phyloP scores from a whole-genome alignment of 2,888 invertebrate species.

The Troglohyphantes excavatus region DNA sequence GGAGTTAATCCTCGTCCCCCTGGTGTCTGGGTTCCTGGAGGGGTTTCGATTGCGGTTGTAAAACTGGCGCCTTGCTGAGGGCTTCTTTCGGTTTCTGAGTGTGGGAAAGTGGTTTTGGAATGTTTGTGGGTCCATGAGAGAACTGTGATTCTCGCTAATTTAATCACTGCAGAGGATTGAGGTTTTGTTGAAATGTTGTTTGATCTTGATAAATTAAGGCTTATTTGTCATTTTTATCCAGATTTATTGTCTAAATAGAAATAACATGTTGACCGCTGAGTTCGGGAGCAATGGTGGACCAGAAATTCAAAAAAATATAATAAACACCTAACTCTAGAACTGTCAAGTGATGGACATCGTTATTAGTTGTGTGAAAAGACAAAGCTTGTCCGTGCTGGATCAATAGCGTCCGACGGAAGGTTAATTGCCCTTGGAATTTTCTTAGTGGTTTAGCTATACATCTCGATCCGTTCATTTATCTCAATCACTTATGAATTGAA shows the following conservation, averaged over 20 bases:
- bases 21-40: neutral
- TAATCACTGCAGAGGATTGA: neutral
- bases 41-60: neutral
- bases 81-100: neutral
- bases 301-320: too few species aligned
- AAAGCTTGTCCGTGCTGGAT: too few species aligned
- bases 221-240: neutral
- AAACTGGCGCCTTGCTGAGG: conserved; percentile 68
- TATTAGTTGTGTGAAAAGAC: too few species aligned
- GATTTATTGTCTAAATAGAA: neutral
- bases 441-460: too few species aligned
- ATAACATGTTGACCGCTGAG: too few species aligned
- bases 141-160: neutral
- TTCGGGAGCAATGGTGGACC: too few species aligned
- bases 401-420: too few species aligned
- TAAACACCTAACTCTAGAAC: too few species aligned
- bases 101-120: conserved; percentile 42
- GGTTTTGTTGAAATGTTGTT: neutral
- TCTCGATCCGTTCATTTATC: too few species aligned
- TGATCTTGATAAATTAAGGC: neutral
- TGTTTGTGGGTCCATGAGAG: neutral
- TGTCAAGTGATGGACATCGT: too few species aligned
- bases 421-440: too few species aligned
- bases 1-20: conserved; percentile 15
- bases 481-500: too few species aligned